Percentiles rank a stretch among this genome's conserved stretches.
These are phyloP conservation scores for Helobdella robusta DNA, from an alignment of 2,888 invertebrate genomes.

Conservation along the genomic window DNA sequence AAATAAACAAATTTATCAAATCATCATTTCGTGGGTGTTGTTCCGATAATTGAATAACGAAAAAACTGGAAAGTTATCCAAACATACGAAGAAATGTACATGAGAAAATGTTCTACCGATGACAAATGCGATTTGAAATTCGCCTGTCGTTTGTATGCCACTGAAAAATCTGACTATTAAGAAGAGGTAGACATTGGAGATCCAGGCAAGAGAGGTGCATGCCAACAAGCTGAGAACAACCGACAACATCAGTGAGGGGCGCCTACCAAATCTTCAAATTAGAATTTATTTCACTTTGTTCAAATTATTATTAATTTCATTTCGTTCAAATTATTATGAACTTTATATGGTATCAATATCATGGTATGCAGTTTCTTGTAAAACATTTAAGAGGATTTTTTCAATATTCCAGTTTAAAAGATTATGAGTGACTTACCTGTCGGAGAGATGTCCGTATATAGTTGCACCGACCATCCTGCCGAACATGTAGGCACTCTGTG, in stretches of 20 bases:
- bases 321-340: too few species aligned
- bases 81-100: too few species aligned
- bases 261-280: constrained; percentile 24
- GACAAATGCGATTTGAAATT: constrained; percentile 39
- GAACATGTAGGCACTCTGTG: constrained; percentile 29
- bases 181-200: constrained; percentile 36
- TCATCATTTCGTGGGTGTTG: too few species aligned
- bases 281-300: too few species aligned
- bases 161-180: constrained; percentile 37
- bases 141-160: constrained; percentile 38
- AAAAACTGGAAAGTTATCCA: too few species aligned
- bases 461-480: constrained; percentile 27
- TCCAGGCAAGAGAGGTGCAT: constrained; percentile 30
- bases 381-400: too few species aligned
- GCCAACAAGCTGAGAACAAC: constrained; percentile 13
- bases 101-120: too few species aligned
- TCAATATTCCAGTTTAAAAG: too few species aligned
- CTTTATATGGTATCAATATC: too few species aligned
- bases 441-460: constrained; percentile 26
- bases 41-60: too few species aligned
- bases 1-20: neutral
- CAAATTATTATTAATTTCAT: too few species aligned
- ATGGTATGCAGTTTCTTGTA: too few species aligned
- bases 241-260: constrained; percentile 15
- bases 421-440: constrained; percentile 30